These are phyloP conservation scores for Diarsia mendica DNA, from an alignment of 2,888 invertebrate species.

Conservation along the genomic window DNA sequence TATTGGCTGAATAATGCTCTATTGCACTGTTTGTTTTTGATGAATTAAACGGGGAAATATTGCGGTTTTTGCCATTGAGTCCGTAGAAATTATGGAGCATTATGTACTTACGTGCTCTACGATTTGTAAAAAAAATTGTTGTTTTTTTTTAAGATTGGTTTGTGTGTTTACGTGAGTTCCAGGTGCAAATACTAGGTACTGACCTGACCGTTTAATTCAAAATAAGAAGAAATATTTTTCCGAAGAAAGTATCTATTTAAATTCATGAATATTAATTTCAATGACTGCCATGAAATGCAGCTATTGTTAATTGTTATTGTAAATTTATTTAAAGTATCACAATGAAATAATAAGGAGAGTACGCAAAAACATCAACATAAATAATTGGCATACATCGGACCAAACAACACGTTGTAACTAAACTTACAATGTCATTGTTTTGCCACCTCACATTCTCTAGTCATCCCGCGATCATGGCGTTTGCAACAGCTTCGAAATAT, in stretches of 20 bases:
- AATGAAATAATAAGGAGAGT: too few species aligned
- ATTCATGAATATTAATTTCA: not conserved
- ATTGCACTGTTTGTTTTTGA: slow-evolving; percentile 1
- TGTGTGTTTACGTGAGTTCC: not conserved
- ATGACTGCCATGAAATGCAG: too few species aligned
- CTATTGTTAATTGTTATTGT: too few species aligned
- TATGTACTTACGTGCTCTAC: not conserved
- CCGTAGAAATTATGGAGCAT: not conserved
- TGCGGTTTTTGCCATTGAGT: not conserved
- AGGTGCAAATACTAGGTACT: not conserved
- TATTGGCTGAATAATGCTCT: slow-evolving; percentile 44
- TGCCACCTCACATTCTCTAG: too few species aligned
- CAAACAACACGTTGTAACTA: too few species aligned
- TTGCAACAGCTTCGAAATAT: too few species aligned
- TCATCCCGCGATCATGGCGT: too few species aligned
- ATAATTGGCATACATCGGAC: too few species aligned
- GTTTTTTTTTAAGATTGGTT: not conserved
- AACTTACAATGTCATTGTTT: too few species aligned
- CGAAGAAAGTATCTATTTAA: not conserved
- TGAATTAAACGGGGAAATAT: not conserved
- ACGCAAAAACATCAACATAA: too few species aligned
- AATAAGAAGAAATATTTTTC: not conserved
- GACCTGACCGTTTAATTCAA: not conserved
- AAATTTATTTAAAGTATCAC: too few species aligned
- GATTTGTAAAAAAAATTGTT: too few species aligned